A percentile compares a stretch with the other conserved stretches of the same genome.
These are phyloP conservation scores for Motacilla tschutschensis DNA, from an alignment of 2,113 vertebrate genomes.

Conservation along the genomic window DNA sequence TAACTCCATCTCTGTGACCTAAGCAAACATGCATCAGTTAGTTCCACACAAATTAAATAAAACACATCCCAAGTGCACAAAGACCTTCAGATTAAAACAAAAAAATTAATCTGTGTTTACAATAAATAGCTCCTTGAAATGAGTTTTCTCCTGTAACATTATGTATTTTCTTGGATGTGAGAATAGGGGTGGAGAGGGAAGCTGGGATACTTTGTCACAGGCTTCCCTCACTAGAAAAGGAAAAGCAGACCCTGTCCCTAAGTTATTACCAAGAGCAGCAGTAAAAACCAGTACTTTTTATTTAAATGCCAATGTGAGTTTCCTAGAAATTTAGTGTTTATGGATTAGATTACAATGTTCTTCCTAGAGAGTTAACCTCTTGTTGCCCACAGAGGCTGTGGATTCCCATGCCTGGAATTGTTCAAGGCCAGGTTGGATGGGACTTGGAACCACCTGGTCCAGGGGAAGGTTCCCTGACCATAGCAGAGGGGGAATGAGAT, in stretches of 20 bases:
- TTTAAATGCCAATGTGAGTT: neutral
- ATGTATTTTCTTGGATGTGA: constrained; percentile 8
- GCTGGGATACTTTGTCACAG: neutral
- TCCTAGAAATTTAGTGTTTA: constrained; percentile 54
- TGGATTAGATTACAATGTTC: constrained; percentile 11
- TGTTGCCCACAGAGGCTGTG: neutral
- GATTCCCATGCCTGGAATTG: neutral
- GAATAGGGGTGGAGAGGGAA: neutral
- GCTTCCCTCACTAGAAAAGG: neutral
- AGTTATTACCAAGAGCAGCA: constrained; percentile 34
- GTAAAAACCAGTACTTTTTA: constrained; percentile 6
- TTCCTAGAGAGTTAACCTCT: neutral
- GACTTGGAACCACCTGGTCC: neutral
- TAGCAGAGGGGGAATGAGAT: accelerated
- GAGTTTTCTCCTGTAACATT: neutral
- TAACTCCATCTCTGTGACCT: neutral
- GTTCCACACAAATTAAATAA: constrained; percentile 2
- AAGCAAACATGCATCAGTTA: constrained; percentile 21
- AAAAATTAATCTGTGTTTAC: neutral
- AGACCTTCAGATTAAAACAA: neutral
- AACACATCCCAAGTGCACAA: neutral
- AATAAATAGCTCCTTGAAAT: constrained; percentile 29
- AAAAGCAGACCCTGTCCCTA: neutral
- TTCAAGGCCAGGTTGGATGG: neutral
- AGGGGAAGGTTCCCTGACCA: neutral